Evolutionary conservation across 1,140 invertebrate genomes (phyloP), one percentile per base, ranked within the genome.

Genomic region (Nilaparvata lugens): DNA sequence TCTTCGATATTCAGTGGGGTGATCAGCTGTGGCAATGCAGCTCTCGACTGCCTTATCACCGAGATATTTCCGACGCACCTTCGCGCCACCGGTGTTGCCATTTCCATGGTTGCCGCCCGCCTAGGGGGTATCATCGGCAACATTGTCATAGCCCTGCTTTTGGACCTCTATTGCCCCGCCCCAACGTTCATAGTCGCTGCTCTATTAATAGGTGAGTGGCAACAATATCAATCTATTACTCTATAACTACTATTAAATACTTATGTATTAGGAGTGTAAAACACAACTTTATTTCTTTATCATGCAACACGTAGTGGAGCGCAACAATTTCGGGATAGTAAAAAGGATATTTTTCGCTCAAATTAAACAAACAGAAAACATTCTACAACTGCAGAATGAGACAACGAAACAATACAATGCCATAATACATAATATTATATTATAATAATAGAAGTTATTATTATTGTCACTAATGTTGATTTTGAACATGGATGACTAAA

Each of bases 1-100:
- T 89, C 87, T 63, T 89, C 89, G 24, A 78, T 91, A 64, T 93
- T 93, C 73, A 91, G 88, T 67, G 87, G 88, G 45, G 89, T 91
- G 45, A 92, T 91, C 62, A 91, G 88, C 57, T 91, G 89, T 72
- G 89, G 89, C 54, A 92, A 92, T 73, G 89, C 89, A 13, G 89
- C 89, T 0, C 76, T 93, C 18, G 89, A 92, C 75, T 92, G 89
- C 74, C 81, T 93, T 60, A 91, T 91, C 68, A 91, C 89, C 23
- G 89, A 92, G 78, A 87, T 92, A 61, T 92, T 92, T 72, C 89
- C 89, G n/a, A 92, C 89, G 28, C 87, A 89, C 76, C 76, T 92
- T 66, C 85, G 89, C 65, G 88, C 88, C 25, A 92, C 89, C 19
- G 89, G 88, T 64, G 88, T 92, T 60, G 88, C 89, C 19, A 83